Conservation (phyloP, 2,113 vertebrate species). For the Brachypodius melanocephalos region DNA sequence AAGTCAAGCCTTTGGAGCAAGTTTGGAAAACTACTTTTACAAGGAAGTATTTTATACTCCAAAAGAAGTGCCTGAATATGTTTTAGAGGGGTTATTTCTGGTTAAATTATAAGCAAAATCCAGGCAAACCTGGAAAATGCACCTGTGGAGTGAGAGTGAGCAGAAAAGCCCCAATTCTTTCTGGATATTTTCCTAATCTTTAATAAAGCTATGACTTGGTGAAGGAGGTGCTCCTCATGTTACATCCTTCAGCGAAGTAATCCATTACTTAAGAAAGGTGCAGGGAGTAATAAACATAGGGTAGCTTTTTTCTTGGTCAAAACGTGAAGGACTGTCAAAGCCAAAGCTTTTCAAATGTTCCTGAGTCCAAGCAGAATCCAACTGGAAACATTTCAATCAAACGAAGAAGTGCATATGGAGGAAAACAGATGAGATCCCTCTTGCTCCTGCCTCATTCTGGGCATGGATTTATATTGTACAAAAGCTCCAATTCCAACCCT, state of each 20-base stretch:
- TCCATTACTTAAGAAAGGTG: neutral
- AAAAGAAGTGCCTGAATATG: neutral
- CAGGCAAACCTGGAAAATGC: constrained; percentile 1
- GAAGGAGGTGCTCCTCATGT: neutral
- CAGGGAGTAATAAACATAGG: neutral
- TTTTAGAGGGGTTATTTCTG: constrained; percentile 16
- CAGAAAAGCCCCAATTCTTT: neutral
- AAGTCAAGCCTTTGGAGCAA: neutral
- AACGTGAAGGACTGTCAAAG: neutral
- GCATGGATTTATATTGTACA: neutral
- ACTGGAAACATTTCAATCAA: constrained; percentile 6
- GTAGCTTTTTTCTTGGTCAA: neutral
- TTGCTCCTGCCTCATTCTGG: neutral
- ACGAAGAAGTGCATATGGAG: neutral
- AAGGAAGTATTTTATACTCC: neutral
- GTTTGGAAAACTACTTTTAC: constrained; percentile 11
- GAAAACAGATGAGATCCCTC: neutral
- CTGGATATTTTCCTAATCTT: constrained; percentile 11
- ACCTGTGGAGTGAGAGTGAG: constrained; percentile 1
- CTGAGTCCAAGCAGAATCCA: neutral
- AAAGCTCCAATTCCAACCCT: neutral
- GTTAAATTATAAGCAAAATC: constrained; percentile 21
- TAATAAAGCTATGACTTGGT: neutral
- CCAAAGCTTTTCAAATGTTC: neutral
- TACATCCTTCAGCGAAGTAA: neutral